These are phyloP conservation scores for Lordiphosa stackelbergi DNA, from an alignment of 1,140 invertebrate genomes.

Conservation along the genomic window DNA sequence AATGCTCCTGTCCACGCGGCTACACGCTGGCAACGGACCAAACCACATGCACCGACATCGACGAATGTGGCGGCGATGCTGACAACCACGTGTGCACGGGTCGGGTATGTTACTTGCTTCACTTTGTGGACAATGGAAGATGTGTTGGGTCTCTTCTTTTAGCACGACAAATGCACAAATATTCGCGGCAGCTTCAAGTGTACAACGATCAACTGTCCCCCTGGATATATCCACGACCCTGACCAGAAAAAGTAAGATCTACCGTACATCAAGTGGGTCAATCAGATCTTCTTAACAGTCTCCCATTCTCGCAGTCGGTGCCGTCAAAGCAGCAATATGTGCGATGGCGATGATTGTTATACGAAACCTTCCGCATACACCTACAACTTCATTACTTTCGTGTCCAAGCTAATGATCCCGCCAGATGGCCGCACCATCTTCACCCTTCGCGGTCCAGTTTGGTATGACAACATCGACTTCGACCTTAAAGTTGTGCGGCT, in stretches of 20 bases:
- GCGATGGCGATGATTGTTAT: conserved; percentile 85
- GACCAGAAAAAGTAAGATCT: conserved; percentile 85
- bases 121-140: not conserved
- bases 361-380: conserved; percentile 89
- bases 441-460: conserved; percentile 89
- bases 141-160: too few species aligned
- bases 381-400: conserved; percentile 94
- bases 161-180: conserved; percentile 90
- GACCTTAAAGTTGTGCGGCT: conserved; percentile 40
- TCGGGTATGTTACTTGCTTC: conserved; percentile 70
- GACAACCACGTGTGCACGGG: conserved; percentile 79
- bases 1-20: conserved; percentile 90
- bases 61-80: conserved; percentile 86
- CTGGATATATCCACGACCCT: conserved; percentile 86
- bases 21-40: conserved; percentile 85
- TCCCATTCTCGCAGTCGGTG: conserved; percentile 84
- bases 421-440: conserved; percentile 83
- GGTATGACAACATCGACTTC: conserved; percentile 80
- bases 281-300: not conserved
- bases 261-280: conserved; percentile 23
- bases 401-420: conserved; percentile 88
- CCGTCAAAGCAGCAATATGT: conserved; percentile 83
- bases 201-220: conserved; percentile 89
- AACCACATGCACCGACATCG: conserved; percentile 90
- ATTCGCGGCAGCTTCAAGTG: conserved; percentile 92